Evolutionary conservation across 2,797 vertebrate species (phyloP).

Genomic region (Urosaurus nigricauda): DNA sequence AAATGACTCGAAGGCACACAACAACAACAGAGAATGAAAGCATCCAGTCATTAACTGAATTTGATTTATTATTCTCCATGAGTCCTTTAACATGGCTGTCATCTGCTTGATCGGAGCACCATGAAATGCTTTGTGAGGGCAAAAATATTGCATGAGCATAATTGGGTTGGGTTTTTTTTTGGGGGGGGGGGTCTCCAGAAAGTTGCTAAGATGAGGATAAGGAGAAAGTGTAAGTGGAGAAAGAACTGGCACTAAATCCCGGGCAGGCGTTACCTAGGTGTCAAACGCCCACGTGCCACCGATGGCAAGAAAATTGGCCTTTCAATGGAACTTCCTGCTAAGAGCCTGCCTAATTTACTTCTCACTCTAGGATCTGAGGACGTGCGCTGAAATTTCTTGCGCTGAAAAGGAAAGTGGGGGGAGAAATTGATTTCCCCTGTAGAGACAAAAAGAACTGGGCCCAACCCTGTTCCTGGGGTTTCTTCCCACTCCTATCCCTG

Average conservation of each 20-base stretch:
- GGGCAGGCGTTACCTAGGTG: slow-evolving; percentile 46
- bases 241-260: slow-evolving; percentile 44
- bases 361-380: slow-evolving; percentile 30
- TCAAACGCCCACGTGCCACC: slow-evolving; percentile 32
- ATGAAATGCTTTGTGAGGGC: neutral
- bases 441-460: slow-evolving; percentile 35
- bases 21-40: neutral
- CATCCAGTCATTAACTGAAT: neutral
- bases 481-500: slow-evolving; percentile 45
- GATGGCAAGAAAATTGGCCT: slow-evolving; percentile 46
- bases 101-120: neutral
- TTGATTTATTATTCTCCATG: neutral
- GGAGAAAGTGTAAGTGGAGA: slow-evolving; percentile 15
- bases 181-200: neutral
- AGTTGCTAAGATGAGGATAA: slow-evolving; percentile 13
- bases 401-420: slow-evolving; percentile 33
- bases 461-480: slow-evolving; percentile 18
- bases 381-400: slow-evolving; percentile 40
- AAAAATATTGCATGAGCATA: neutral
- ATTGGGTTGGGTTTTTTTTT: neutral
- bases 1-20: too few relatives aligned
- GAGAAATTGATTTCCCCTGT: slow-evolving; percentile 15
- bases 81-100: neutral
- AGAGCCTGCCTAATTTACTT: slow-evolving; percentile 40
- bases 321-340: slow-evolving; percentile 48